Conservation (phyloP, 2,888 invertebrate species). For the Acrobasis repandana region DNA sequence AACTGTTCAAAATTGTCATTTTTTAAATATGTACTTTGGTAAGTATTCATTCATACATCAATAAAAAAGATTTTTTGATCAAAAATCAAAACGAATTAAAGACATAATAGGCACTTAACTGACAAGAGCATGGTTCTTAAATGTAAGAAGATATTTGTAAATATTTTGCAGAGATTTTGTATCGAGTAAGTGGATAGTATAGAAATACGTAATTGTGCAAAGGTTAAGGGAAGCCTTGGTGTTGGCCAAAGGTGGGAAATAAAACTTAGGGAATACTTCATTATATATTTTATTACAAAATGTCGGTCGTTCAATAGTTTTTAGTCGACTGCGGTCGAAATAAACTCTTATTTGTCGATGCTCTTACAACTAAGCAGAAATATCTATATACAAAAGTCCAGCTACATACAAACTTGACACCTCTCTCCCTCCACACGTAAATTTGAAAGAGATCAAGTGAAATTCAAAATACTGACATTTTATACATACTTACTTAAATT, state of each 20-base stretch:
- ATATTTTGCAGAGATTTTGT: no score
- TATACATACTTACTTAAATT: slow-evolving; percentile 18
- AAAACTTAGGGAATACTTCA: slow-evolving; percentile 28
- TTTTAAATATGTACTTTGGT: no score
- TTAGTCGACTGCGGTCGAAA: slow-evolving; percentile 79
- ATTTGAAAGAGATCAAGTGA: slow-evolving; percentile 57
- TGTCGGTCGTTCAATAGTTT: slow-evolving; percentile 61
- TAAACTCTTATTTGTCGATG: slow-evolving; percentile 58
- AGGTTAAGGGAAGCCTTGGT: no score
- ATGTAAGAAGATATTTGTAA: no score
- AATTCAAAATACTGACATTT: slow-evolving; percentile 31
- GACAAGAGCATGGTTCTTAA: no score
- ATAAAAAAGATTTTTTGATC: no score
- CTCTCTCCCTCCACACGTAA: slow-evolving; percentile 37
- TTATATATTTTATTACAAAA: slow-evolving; percentile 71
- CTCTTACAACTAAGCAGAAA: slow-evolving; percentile 54
- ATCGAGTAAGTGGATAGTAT: no score
- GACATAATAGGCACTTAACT: no score
- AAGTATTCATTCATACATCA: no score
- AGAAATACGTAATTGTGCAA: no score
- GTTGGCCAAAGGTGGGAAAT: not conserved
- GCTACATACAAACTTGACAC: slow-evolving; percentile 52
- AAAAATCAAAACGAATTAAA: no score
- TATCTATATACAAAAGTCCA: slow-evolving; percentile 70
- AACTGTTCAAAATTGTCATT: no score